phyloP scores from a whole-genome alignment of 2,888 invertebrate genomes.

The Hoplodrina blanda region DNA sequence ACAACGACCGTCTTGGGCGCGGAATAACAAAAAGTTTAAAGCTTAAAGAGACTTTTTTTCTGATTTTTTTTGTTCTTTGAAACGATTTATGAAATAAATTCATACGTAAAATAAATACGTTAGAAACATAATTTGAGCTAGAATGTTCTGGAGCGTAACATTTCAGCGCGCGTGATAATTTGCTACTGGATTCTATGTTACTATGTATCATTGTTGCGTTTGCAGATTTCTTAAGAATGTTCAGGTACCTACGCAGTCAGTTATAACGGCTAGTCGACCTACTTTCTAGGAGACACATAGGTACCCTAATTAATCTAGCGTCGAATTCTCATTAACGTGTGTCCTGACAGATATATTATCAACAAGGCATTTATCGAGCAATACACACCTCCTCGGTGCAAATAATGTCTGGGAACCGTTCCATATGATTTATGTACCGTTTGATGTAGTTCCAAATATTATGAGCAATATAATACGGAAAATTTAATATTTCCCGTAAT shows the following conservation, averaged over 20 bases:
- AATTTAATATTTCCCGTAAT: slow-evolving; percentile 18
- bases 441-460: slow-evolving; percentile 71
- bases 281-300: slow-evolving; percentile 67
- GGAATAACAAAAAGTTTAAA: slow-evolving; percentile 56
- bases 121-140: slow-evolving; percentile 25
- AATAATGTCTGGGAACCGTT: slow-evolving; percentile 53
- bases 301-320: slow-evolving; percentile 73
- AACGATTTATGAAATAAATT: slow-evolving; percentile 35
- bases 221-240: slow-evolving; percentile 29
- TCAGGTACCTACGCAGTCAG: slow-evolving; percentile 15
- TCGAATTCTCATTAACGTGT: slow-evolving; percentile 75
- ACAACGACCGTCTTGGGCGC: slow-evolving; percentile 45
- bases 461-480: slow-evolving; percentile 35
- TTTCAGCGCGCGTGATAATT: slow-evolving; percentile 40
- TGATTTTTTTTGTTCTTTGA: slow-evolving; percentile 28
- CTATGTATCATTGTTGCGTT: slow-evolving; percentile 43
- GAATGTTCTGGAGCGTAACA: slow-evolving; percentile 32
- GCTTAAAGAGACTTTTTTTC: slow-evolving; percentile 29
- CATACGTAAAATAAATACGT: slow-evolving; percentile 32
- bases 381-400: slow-evolving; percentile 60
- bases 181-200: slow-evolving; percentile 26
- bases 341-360: slow-evolving; percentile 80
- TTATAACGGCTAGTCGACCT: slow-evolving; percentile 51
- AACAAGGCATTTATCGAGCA: slow-evolving; percentile 69
- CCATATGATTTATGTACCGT: slow-evolving; percentile 70